Evolutionary conservation across 2,888 invertebrate species (phyloP).

Genomic region (Ariolimax columbianus): DNA sequence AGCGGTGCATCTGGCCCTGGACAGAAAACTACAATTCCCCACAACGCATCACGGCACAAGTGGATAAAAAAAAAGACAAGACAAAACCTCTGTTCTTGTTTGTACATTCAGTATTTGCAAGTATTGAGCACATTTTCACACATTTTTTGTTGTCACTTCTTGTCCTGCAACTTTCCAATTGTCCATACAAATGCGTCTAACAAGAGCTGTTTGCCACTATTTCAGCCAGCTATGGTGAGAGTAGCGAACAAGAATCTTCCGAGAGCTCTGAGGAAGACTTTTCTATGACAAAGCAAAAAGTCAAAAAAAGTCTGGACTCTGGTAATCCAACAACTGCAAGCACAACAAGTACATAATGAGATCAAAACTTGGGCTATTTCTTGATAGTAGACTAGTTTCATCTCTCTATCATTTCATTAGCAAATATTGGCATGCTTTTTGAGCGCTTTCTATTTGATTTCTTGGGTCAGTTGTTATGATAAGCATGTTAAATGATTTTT

Average conservation of each 20-base stretch:
- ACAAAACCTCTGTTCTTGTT: too few relatives aligned
- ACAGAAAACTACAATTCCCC: too few relatives aligned
- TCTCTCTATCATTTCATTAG: slow-evolving; percentile 20
- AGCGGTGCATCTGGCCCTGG: too few relatives aligned
- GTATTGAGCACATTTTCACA: too few relatives aligned
- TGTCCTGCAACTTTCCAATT: not conserved
- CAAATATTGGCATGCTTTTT: slow-evolving; percentile 24
- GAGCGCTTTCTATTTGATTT: not conserved
- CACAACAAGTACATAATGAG: slow-evolving; percentile 44
- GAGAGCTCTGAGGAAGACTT: slow-evolving; percentile 76
- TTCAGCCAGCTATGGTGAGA: slow-evolving; percentile 69
- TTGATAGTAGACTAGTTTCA: slow-evolving; percentile 39
- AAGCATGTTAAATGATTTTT: slow-evolving; percentile 20
- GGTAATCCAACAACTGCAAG: slow-evolving; percentile 41
- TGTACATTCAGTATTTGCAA: too few relatives aligned
- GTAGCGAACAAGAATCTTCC: slow-evolving; percentile 75
- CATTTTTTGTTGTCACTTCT: too few relatives aligned
- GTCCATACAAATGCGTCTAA: not conserved
- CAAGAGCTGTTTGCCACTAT: not conserved
- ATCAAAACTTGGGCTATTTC: slow-evolving; percentile 15
- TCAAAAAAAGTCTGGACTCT: slow-evolving; percentile 60
- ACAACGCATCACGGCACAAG: too few relatives aligned
- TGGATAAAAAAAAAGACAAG: too few relatives aligned
- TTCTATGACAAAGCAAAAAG: slow-evolving; percentile 68
- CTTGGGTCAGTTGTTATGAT: not conserved